phyloP scores from a whole-genome alignment of 2,888 invertebrate species.

The Zaprionus bogoriensis region DNA sequence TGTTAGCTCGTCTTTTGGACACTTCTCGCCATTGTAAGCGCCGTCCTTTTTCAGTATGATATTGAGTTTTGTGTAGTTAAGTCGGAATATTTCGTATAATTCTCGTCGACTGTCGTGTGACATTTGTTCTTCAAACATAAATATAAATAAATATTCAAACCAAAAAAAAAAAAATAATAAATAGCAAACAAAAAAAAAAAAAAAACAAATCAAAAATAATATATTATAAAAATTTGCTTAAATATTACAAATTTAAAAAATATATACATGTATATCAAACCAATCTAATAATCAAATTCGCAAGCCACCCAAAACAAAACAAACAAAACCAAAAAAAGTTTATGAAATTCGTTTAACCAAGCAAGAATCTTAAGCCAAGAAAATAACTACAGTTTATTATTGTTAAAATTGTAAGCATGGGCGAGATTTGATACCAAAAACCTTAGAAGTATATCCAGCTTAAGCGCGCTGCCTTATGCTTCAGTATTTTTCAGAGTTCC shows the following conservation, averaged over 20 bases:
- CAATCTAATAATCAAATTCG: constrained; percentile 66
- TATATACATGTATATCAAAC: constrained; percentile 52
- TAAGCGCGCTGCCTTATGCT: constrained; percentile 19
- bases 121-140: constrained; percentile 70
- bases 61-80: constrained; percentile 84
- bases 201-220: constrained; percentile 34
- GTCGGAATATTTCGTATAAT: constrained; percentile 83
- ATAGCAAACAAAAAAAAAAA: constrained; percentile 27
- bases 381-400: constrained; percentile 61
- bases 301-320: constrained; percentile 44
- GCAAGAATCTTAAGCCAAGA: constrained; percentile 29
- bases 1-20: constrained; percentile 62
- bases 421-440: not conserved
- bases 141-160: constrained; percentile 53
- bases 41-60: constrained; percentile 83
- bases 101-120: constrained; percentile 79
- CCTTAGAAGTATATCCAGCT: not conserved
- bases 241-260: constrained; percentile 36
- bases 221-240: constrained; percentile 61
- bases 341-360: constrained; percentile 52
- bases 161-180: constrained; percentile 36
- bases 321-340: constrained; percentile 40
- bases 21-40: constrained; percentile 76
- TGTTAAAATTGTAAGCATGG: constrained; percentile 70
- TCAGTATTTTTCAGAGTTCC: constrained; percentile 4